Conservation (phyloP, 1,140 invertebrate species). For the Branchinecta lynchi region DNA sequence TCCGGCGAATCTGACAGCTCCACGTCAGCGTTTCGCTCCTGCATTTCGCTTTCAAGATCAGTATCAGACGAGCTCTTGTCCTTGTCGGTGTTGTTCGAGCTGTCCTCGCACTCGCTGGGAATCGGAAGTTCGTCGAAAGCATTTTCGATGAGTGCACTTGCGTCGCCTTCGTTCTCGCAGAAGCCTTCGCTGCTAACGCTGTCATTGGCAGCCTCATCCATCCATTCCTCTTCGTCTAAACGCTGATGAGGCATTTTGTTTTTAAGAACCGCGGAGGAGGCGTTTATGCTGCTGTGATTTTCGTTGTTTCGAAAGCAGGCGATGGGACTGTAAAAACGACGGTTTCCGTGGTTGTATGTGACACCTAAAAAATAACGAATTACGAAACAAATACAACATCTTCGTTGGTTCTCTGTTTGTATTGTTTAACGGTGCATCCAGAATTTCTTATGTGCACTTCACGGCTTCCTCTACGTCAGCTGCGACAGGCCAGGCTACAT, state of each 20-base stretch:
- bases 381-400: too few species aligned
- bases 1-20: slow-evolving; percentile 15
- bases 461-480: too few species aligned
- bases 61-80: slow-evolving; percentile 25
- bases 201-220: slow-evolving; percentile 32
- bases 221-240: slow-evolving; percentile 12
- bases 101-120: slow-evolving; percentile 15
- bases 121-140: background rate
- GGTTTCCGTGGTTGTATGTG: slow-evolving; percentile 59
- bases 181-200: slow-evolving; percentile 89
- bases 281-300: slow-evolving; percentile 15
- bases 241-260: slow-evolving; percentile 15
- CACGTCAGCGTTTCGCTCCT: slow-evolving; percentile 11
- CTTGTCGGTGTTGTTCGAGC: slow-evolving; percentile 24
- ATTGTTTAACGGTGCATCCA: too few species aligned
- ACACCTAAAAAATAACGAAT: slow-evolving; percentile 38
- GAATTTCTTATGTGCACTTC: too few species aligned
- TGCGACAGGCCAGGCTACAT: too few species aligned
- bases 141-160: slow-evolving; percentile 26
- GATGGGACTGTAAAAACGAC: slow-evolving; percentile 68
- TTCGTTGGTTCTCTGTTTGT: too few species aligned
- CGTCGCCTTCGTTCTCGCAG: slow-evolving; percentile 76
- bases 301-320: slow-evolving; percentile 52
- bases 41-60: slow-evolving; percentile 24
- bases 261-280: slow-evolving; percentile 20